A percentile compares a stretch with the other conserved stretches of the same genome.
Evolutionary conservation across 2,888 invertebrate genomes (phyloP).

Genomic region (Gonocerus acuteangulatus): DNA sequence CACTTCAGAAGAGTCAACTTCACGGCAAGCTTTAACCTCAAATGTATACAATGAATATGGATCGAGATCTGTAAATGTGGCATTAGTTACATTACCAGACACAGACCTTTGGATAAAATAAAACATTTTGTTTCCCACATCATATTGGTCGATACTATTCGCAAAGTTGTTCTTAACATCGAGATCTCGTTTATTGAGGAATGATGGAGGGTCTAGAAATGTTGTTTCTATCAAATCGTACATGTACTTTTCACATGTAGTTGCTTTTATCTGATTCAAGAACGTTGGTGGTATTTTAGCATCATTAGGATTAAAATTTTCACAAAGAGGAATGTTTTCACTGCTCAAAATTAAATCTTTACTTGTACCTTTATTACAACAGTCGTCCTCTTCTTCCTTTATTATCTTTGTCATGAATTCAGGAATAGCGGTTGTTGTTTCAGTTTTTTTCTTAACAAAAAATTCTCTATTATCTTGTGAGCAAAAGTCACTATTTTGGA

Average conservation of each 20-base stretch:
- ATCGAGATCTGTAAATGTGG: slow-evolving; percentile 44
- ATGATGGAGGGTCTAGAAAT: slow-evolving; percentile 44
- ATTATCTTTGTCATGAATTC: slow-evolving; percentile 26
- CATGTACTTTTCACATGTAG: slow-evolving; percentile 21
- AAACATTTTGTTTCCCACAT: slow-evolving; percentile 38
- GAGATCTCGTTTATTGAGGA: slow-evolving; percentile 20
- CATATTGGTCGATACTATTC: slow-evolving; percentile 41
- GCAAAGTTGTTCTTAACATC: slow-evolving; percentile 3
- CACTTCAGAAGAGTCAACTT: slow-evolving; percentile 40
- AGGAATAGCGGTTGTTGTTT: slow-evolving; percentile 21
- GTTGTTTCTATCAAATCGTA: slow-evolving; percentile 24
- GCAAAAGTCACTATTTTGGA: slow-evolving; percentile 27
- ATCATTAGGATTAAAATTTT: slow-evolving; percentile 4
- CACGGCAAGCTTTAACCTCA: slow-evolving; percentile 53
- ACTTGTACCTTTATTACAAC: background rate
- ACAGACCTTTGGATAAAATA: background rate
- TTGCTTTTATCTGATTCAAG: background rate
- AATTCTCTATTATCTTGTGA: background rate
- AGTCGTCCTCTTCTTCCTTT: slow-evolving; percentile 8
- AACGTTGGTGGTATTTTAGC: slow-evolving; percentile 2
- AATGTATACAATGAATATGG: slow-evolving; percentile 55
- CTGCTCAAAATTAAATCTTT: background rate
- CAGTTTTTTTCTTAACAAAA: slow-evolving; percentile 7
- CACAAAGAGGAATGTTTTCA: background rate
- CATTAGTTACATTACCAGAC: slow-evolving; percentile 33